phyloP scores from a whole-genome alignment of 2,888 invertebrate species.

The Temnothorax ravouxi region DNA sequence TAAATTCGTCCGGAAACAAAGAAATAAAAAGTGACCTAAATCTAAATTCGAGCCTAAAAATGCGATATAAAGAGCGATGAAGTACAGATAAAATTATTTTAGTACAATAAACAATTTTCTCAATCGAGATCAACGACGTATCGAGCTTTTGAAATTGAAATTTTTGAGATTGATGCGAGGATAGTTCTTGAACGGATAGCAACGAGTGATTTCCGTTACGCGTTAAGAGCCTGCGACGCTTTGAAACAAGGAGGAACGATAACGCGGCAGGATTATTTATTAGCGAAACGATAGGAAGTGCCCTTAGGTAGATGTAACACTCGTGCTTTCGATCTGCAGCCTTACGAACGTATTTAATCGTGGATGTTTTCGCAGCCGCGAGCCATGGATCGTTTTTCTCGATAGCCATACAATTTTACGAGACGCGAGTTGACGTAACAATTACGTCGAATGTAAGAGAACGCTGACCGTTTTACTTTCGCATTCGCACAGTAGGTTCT shows the following conservation, averaged over 20 bases:
- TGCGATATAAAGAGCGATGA: not conserved
- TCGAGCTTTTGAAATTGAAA: constrained; percentile 21
- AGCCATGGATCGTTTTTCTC: constrained; percentile 4
- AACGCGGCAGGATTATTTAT: constrained; percentile 28
- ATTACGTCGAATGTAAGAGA: constrained; percentile 3
- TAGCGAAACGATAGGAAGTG: constrained; percentile 78
- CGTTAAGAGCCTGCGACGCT: constrained; percentile 33
- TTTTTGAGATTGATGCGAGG: not conserved
- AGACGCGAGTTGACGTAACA: constrained; percentile 23
- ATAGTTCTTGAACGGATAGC: not conserved
- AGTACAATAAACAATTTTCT: constrained; percentile 8
- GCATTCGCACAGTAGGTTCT: constrained; percentile 1
- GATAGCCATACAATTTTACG: constrained; percentile 9
- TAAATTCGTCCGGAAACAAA: not conserved
- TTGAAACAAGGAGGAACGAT: constrained; percentile 34
- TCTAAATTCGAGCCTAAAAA: constrained; percentile 16
- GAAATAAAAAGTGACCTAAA: not conserved
- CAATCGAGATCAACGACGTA: constrained; percentile 3
- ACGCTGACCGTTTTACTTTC: not conserved
- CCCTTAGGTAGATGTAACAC: constrained; percentile 79
- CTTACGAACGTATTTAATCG: constrained; percentile 61
- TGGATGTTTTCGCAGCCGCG: not conserved
- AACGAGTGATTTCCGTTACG: not conserved
- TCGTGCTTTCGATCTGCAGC: constrained; percentile 80
- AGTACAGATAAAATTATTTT: constrained; percentile 11